Evolutionary conservation across 2,797 vertebrate genomes (phyloP).

Genomic region (Takifugu rubripes): DNA sequence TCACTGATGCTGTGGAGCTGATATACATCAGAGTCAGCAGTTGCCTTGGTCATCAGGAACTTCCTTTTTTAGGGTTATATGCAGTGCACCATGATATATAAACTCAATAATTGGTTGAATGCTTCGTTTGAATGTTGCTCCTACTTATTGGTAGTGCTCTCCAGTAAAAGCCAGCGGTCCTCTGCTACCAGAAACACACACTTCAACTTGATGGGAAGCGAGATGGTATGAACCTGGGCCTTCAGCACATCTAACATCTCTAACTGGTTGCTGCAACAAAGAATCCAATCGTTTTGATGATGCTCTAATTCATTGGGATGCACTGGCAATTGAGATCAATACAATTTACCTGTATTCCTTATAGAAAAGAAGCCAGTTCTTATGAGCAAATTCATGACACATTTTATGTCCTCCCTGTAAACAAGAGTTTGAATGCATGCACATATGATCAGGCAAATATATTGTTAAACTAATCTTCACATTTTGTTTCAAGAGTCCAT

Average conservation of each 20-base stretch:
- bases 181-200: constrained; percentile 89
- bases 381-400: constrained; percentile 92
- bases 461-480: background rate
- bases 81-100: accelerated
- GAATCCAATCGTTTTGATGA: background rate
- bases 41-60: constrained; percentile 89
- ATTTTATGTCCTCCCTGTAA: constrained; percentile 81
- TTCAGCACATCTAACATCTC: constrained; percentile 91
- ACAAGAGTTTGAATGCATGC: background rate
- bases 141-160: constrained; percentile 85
- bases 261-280: constrained; percentile 77
- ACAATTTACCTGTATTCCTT: constrained; percentile 84
- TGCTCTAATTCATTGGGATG: background rate
- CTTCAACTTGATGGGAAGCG: constrained; percentile 84
- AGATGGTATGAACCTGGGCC: constrained; percentile 85
- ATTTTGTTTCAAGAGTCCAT: background rate
- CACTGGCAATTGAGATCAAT: too few relatives aligned
- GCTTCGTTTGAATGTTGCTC: constrained; percentile 4
- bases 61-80: constrained; percentile 74
- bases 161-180: constrained; percentile 91
- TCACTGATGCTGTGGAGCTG: constrained; percentile 87
- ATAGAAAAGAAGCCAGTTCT: constrained; percentile 97
- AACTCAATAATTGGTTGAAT: background rate
- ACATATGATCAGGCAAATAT: background rate
- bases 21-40: constrained; percentile 82